These are phyloP conservation scores for Falco biarmicus DNA, from an alignment of 2,797 vertebrate genomes.

Conservation along the genomic window DNA sequence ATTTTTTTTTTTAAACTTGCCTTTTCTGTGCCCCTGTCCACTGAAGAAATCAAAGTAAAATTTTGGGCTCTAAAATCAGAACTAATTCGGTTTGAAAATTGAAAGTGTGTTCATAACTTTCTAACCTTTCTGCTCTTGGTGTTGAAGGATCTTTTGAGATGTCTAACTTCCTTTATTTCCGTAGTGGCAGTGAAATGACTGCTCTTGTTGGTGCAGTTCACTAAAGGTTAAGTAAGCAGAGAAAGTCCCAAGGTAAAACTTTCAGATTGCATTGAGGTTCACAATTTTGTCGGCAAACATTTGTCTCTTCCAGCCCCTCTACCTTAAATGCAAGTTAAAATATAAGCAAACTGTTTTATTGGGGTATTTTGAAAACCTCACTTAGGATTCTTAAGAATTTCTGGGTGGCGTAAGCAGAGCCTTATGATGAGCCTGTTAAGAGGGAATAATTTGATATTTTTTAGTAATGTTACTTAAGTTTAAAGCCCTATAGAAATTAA, in stretches of 20 bases:
- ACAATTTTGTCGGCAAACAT: conserved; percentile 59
- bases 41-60: conserved; percentile 45
- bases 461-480: not conserved
- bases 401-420: conserved; percentile 21
- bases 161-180: conserved; percentile 77
- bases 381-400: conserved; percentile 22
- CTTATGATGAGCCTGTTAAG: not conserved
- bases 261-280: conserved; percentile 60
- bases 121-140: conserved; percentile 71
- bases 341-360: conserved; percentile 64
- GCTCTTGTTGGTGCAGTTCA: conserved; percentile 78
- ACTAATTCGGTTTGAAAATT: conserved; percentile 66
- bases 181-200: conserved; percentile 73
- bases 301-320: conserved; percentile 63
- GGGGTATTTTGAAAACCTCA: conserved; percentile 44
- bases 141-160: conserved; percentile 71
- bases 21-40: conserved; percentile 4
- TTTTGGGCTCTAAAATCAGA: conserved; percentile 48
- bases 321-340: conserved; percentile 35
- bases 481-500: not conserved
- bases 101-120: conserved; percentile 63
- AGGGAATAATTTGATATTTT: not conserved
- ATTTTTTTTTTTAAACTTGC: conserved; percentile 11
- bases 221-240: conserved; percentile 75
- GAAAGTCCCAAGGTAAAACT: conserved; percentile 72